These are phyloP conservation scores for Sylvietta virens DNA, from an alignment of 2,113 vertebrate genomes.

Conservation along the genomic window DNA sequence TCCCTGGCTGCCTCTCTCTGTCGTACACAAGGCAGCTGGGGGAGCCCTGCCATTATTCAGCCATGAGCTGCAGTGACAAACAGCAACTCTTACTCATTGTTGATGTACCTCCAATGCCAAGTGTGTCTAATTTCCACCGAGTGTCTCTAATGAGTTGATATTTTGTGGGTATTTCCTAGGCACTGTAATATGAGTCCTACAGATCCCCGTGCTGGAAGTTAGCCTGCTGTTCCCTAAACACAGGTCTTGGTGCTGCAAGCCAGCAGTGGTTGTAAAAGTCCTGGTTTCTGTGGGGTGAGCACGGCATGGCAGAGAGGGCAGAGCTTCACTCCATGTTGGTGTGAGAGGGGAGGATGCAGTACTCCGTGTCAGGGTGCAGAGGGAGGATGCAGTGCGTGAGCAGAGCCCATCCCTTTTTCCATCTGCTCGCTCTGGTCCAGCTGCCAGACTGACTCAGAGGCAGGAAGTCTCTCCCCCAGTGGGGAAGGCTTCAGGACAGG, in stretches of 20 bases:
- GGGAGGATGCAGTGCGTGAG: neutral
- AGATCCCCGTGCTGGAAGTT: neutral
- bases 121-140: neutral
- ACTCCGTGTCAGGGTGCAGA: neutral
- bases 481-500: neutral
- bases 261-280: neutral
- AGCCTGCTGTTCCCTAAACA: neutral
- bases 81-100: constrained; percentile 48
- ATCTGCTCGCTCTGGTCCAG: neutral
- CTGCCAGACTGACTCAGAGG: neutral
- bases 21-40: neutral
- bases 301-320: neutral
- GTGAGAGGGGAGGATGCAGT: fast-evolving
- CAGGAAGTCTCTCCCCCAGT: neutral
- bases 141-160: neutral
- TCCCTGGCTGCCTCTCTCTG: neutral
- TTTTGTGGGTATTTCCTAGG: constrained; percentile 42
- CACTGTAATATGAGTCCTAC: neutral
- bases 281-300: neutral
- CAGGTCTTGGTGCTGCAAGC: neutral
- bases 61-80: neutral
- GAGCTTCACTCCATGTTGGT: fast-evolving
- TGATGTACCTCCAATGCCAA: neutral
- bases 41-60: neutral
- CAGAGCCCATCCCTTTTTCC: neutral